These are phyloP conservation scores for Mamestra brassicae DNA, from an alignment of 2,888 invertebrate genomes.

Conservation along the genomic window DNA sequence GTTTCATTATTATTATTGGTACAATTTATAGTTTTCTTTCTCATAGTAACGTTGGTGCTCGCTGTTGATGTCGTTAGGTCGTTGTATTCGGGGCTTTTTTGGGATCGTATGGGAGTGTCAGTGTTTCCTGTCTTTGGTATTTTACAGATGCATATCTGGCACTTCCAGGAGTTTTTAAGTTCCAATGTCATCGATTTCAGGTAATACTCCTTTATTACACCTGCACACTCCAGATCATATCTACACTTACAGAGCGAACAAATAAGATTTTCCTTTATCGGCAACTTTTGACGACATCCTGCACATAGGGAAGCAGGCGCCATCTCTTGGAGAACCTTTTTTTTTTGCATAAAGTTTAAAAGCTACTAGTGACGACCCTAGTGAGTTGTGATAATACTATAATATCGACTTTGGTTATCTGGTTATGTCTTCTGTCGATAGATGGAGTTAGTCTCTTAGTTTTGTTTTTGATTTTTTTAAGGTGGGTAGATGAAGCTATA, in stretches of 20 bases:
- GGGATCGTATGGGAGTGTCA: neutral
- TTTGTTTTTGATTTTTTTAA: too few species aligned
- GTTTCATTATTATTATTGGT: neutral
- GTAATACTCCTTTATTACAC: too few species aligned
- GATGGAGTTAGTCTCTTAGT: neutral
- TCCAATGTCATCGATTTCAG: neutral
- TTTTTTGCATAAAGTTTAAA: neutral
- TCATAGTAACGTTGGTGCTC: neutral
- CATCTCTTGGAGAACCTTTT: too few species aligned
- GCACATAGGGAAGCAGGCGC: neutral
- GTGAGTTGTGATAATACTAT: neutral
- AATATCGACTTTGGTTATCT: too few species aligned
- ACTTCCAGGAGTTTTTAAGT: neutral
- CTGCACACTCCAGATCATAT: too few species aligned
- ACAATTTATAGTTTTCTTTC: neutral
- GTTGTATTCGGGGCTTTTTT: neutral
- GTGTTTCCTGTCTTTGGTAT: neutral
- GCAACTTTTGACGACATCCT: neutral
- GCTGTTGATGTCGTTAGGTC: neutral
- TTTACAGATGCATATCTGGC: too few species aligned
- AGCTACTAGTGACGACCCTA: neutral
- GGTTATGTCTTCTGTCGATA: too few species aligned
- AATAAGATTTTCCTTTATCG: neutral
- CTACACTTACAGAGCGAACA: too few species aligned
- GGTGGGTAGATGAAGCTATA: neutral